phyloP scores from a whole-genome alignment of 2,797 vertebrate genomes.

The Etheostoma perlongum region DNA sequence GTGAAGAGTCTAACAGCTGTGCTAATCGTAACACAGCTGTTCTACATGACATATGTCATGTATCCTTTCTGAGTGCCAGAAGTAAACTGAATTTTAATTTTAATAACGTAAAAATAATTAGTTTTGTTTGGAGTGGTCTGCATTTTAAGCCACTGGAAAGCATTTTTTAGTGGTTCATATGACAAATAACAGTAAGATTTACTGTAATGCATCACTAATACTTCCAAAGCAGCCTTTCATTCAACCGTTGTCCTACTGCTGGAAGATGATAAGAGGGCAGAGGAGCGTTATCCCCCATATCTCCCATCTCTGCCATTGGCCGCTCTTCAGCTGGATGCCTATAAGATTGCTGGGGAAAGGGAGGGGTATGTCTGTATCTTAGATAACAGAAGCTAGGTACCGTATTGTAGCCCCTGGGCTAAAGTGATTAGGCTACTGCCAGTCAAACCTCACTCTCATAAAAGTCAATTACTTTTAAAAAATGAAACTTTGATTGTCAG shows the following conservation, averaged over 20 bases:
- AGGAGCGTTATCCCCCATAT: conserved; percentile 62
- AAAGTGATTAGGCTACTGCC: not conserved
- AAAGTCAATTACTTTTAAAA: not conserved
- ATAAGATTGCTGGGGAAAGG: conserved; percentile 30
- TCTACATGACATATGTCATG: too few species aligned
- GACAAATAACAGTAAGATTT: not conserved
- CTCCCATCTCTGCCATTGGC: conserved; percentile 43
- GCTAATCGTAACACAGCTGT: too few species aligned
- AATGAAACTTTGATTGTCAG: not conserved
- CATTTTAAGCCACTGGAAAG: not conserved
- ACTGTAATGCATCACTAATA: too few species aligned
- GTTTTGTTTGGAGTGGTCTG: not conserved
- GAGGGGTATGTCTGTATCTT: conserved; percentile 34
- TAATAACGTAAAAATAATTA: not conserved
- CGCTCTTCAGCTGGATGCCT: conserved; percentile 42
- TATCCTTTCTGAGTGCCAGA: too few species aligned
- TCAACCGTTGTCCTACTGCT: conserved; percentile 76
- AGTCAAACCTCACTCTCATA: not conserved
- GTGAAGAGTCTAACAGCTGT: not conserved
- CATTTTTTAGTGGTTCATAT: not conserved
- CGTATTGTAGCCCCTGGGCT: not conserved
- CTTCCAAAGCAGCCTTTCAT: conserved; percentile 12
- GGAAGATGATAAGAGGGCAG: conserved; percentile 66
- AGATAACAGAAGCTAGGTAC: conserved; percentile 54
- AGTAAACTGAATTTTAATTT: too few species aligned